Conservation (phyloP, 2,888 invertebrate species). For the Tuta absoluta region DNA sequence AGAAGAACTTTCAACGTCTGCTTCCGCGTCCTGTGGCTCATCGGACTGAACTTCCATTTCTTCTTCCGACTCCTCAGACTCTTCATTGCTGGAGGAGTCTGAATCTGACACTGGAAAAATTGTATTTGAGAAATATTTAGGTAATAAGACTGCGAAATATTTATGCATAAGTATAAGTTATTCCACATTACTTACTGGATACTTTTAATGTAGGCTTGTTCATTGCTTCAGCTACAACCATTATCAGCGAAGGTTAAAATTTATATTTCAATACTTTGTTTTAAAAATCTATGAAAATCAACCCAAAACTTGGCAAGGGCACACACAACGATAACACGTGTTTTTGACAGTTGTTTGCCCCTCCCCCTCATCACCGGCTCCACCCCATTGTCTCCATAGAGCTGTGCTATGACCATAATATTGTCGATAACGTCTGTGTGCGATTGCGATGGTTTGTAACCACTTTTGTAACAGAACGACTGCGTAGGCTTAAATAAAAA, state of each 20-base stretch:
- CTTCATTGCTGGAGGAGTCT: slow-evolving; percentile 56
- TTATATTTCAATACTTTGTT: background rate
- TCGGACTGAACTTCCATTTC: slow-evolving; percentile 45
- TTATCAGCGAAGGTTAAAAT: slow-evolving; percentile 34
- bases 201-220: slow-evolving; percentile 60
- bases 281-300: background rate
- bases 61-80: slow-evolving; percentile 52
- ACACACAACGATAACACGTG: background rate
- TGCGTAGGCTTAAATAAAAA: no score
- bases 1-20: slow-evolving; percentile 46
- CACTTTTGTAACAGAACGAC: no score
- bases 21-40: slow-evolving; percentile 38
- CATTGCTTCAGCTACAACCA: slow-evolving; percentile 60
- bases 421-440: no score
- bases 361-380: no score
- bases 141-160: background rate
- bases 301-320: background rate
- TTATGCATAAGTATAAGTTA: background rate
- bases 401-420: no score
- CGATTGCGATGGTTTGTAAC: no score
- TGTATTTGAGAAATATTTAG: slow-evolving; percentile 33
- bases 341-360: background rate
- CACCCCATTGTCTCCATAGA: no score
- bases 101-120: slow-evolving; percentile 53
- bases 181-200: slow-evolving; percentile 48